Conservation (phyloP, 1,140 invertebrate species). For the Cephus cinctus region DNA sequence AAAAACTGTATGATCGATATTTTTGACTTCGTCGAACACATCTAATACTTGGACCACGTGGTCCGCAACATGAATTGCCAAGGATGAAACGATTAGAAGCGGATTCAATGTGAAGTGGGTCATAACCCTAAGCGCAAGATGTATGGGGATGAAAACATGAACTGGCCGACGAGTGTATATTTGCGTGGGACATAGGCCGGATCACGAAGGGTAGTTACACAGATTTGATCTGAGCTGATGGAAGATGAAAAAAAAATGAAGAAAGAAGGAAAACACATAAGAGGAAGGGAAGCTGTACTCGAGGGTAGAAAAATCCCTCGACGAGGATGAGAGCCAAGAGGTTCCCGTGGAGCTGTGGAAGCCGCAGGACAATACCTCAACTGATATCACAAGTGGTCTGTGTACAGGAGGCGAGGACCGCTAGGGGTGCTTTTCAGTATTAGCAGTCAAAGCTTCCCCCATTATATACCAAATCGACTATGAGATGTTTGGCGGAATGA, state of each 20-base stretch:
- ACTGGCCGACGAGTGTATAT: no score
- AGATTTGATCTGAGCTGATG: no score
- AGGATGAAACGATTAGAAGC: no score
- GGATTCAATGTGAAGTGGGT: no score
- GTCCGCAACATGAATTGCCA: no score
- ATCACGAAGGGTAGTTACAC: no score
- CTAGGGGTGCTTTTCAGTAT: slow-evolving; percentile 12
- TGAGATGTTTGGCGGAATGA: slow-evolving; percentile 36
- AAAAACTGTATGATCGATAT: no score
- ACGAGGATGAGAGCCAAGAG: slow-evolving; percentile 20
- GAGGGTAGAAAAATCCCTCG: slow-evolving; percentile 25
- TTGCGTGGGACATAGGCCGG: no score
- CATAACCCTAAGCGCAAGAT: no score
- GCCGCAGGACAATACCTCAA: slow-evolving; percentile 17
- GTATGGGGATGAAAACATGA: no score
- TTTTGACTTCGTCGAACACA: no score
- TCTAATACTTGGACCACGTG: no score
- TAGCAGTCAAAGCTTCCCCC: not conserved
- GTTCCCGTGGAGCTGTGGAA: slow-evolving; percentile 22
- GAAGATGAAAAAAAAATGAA: slow-evolving; percentile 13
- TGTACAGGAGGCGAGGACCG: slow-evolving; percentile 15
- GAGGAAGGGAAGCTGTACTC: slow-evolving; percentile 14
- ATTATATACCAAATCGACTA: slow-evolving; percentile 22
- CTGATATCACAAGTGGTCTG: slow-evolving; percentile 14
- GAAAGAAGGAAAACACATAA: slow-evolving; percentile 23